These are phyloP conservation scores for Trachurus trachurus DNA, from an alignment of 2,797 vertebrate species.

Conservation along the genomic window DNA sequence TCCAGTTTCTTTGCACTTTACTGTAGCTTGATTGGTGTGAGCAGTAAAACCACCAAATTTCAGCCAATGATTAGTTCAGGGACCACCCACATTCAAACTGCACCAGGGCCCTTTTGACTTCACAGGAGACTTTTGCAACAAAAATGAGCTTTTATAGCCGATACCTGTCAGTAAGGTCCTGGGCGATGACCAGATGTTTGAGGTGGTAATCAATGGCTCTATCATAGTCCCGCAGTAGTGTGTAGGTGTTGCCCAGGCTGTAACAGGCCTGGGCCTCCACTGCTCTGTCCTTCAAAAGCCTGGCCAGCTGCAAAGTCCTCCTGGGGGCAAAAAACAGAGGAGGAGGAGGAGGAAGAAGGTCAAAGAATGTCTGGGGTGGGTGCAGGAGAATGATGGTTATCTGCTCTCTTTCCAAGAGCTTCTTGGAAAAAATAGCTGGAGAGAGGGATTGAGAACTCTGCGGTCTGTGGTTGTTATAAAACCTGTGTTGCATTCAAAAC, in stretches of 20 bases:
- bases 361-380: slow-evolving; percentile 67
- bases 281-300: slow-evolving; percentile 93
- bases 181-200: slow-evolving; percentile 95
- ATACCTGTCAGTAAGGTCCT: slow-evolving; percentile 93
- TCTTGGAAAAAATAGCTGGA: slow-evolving; percentile 4
- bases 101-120: slow-evolving; percentile 17
- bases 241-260: slow-evolving; percentile 96
- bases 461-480: not conserved
- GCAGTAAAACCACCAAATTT: slow-evolving; percentile 16
- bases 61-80: slow-evolving; percentile 10
- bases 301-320: slow-evolving; percentile 92
- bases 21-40: slow-evolving; percentile 1
- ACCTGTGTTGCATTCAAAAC: not conserved
- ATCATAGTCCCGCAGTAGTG: slow-evolving; percentile 95
- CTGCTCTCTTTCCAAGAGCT: slow-evolving; percentile 24
- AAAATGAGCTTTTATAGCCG: slow-evolving; percentile 9
- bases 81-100: slow-evolving; percentile 34
- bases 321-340: slow-evolving; percentile 76
- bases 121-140: slow-evolving; percentile 40
- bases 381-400: slow-evolving; percentile 55
- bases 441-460: not conserved
- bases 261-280: slow-evolving; percentile 98
- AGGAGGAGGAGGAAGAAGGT: slow-evolving; percentile 51
- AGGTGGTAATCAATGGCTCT: slow-evolving; percentile 95
- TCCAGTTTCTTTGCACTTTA: not conserved